Conservation (phyloP, 2,888 invertebrate genomes). For the Empis livida region DNA sequence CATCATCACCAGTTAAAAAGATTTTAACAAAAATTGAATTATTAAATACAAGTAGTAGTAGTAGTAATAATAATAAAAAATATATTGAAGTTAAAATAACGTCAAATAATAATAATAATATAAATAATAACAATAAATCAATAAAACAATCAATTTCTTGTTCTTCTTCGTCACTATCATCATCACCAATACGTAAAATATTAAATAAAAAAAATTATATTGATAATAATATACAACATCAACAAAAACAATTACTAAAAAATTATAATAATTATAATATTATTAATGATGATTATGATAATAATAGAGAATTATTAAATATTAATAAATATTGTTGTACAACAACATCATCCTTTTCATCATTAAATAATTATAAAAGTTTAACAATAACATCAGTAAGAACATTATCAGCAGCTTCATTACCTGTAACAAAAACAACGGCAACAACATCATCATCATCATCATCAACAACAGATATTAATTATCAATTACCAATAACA, state of each 20-base stretch:
- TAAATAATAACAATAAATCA: background rate
- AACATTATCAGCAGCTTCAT: background rate
- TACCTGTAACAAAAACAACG: constrained; percentile 4
- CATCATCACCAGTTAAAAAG: constrained; percentile 7
- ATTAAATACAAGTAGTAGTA: too few species aligned
- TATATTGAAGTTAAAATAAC: too few species aligned
- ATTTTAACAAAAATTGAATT: too few species aligned
- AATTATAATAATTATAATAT: background rate
- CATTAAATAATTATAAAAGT: background rate
- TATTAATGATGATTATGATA: background rate
- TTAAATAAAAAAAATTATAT: background rate
- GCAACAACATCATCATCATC: constrained; percentile 1
- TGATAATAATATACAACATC: background rate
- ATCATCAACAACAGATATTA: constrained; percentile 7
- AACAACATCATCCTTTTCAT: background rate
- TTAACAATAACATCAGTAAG: background rate
- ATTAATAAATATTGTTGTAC: background rate
- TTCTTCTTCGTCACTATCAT: too few species aligned
- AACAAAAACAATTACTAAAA: background rate
- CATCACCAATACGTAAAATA: constrained; percentile 2
- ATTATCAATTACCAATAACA: constrained; percentile 6
- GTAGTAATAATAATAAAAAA: too few species aligned
- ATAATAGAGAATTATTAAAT: background rate
- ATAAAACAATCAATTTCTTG: background rate
- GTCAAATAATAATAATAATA: background rate